Percentiles rank a stretch among this genome's conserved stretches.
Evolutionary conservation across 2,888 invertebrate genomes (phyloP).

Genomic region (Agrochola lota): DNA sequence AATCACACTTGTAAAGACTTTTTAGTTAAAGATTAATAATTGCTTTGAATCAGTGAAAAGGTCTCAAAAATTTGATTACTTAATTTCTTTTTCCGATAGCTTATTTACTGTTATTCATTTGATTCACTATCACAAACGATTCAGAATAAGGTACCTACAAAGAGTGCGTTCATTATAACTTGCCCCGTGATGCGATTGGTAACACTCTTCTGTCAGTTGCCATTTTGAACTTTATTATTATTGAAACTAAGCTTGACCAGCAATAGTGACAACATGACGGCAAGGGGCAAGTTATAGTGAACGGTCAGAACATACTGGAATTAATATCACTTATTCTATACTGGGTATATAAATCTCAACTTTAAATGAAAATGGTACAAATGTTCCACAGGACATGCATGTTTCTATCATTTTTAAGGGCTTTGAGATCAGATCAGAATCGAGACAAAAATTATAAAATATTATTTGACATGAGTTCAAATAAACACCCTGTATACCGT

Average conservation of each 20-base stretch:
- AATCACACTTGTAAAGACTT: conserved; percentile 57
- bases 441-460: background rate
- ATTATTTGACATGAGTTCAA: conserved; percentile 5
- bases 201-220: no score
- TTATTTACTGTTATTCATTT: background rate
- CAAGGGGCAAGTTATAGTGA: no score
- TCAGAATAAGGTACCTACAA: background rate
- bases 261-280: no score
- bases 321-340: conserved; percentile 35
- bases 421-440: conserved; percentile 31
- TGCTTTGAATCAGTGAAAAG: conserved; percentile 21
- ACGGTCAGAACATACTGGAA: background rate
- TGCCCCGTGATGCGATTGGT: no score
- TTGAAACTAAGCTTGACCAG: no score
- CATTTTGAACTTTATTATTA: no score
- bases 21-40: conserved; percentile 8
- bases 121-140: conserved; percentile 1
- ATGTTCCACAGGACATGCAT: background rate
- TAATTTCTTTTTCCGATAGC: background rate
- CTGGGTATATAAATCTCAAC: conserved; percentile 21
- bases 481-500: conserved; percentile 38
- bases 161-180: no score
- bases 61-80: background rate
- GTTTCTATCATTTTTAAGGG: background rate
- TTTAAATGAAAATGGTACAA: background rate